phyloP scores from a whole-genome alignment of 2,888 invertebrate genomes.

The Chrysomela aeneicollis region DNA sequence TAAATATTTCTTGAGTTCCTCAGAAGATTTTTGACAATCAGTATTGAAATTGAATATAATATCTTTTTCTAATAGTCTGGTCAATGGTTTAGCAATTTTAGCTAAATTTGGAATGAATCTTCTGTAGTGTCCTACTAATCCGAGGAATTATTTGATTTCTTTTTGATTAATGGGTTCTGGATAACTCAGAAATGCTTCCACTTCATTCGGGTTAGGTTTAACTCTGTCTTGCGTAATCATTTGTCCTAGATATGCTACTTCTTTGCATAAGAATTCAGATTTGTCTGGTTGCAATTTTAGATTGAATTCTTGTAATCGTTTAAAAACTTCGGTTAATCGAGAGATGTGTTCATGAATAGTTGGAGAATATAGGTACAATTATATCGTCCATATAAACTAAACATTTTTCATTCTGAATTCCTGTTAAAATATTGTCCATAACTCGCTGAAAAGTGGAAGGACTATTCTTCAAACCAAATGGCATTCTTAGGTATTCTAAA shows the following conservation, averaged over 20 bases:
- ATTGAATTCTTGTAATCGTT: slow-evolving; percentile 21
- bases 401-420: slow-evolving; percentile 26
- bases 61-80: background rate
- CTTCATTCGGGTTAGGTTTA: slow-evolving; percentile 34
- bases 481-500: slow-evolving; percentile 24
- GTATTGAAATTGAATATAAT: too few relatives aligned
- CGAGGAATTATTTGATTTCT: slow-evolving; percentile 23
- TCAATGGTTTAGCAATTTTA: background rate
- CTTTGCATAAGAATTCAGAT: slow-evolving; percentile 32
- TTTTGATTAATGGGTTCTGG: slow-evolving; percentile 20
- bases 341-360: slow-evolving; percentile 28
- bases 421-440: slow-evolving; percentile 32
- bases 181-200: slow-evolving; percentile 20
- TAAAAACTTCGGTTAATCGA: slow-evolving; percentile 22
- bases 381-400: slow-evolving; percentile 28
- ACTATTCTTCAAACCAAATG: slow-evolving; percentile 33
- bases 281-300: slow-evolving; percentile 35
- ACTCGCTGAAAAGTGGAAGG: slow-evolving; percentile 32
- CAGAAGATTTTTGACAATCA: too few relatives aligned
- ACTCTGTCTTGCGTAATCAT: slow-evolving; percentile 27
- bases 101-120: slow-evolving; percentile 16
- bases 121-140: slow-evolving; percentile 22
- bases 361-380: slow-evolving; percentile 28
- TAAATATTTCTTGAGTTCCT: too few relatives aligned
- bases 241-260: slow-evolving; percentile 33